These are phyloP conservation scores for Hirtodrosophila alboralis DNA, from an alignment of 2,888 invertebrate genomes.

Conservation along the genomic window DNA sequence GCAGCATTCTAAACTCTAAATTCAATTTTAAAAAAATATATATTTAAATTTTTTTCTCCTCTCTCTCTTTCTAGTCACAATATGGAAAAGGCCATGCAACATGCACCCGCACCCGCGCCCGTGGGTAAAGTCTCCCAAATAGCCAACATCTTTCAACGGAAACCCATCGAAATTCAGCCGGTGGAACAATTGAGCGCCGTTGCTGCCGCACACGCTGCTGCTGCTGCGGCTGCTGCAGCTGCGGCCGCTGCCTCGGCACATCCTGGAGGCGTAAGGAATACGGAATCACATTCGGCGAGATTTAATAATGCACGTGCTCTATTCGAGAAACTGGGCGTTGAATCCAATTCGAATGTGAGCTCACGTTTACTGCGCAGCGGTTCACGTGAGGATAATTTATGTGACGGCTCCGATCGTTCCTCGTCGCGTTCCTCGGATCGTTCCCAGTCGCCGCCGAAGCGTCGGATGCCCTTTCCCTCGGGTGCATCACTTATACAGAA, in stretches of 20 bases:
- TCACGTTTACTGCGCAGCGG: constrained; percentile 82
- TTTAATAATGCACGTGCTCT: constrained; percentile 96
- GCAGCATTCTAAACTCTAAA: no score
- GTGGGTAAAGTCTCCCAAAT: constrained; percentile 95
- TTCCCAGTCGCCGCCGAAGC: constrained; percentile 83
- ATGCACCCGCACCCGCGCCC: constrained; percentile 81
- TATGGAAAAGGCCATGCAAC: constrained; percentile 87
- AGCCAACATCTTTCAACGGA: constrained; percentile 94
- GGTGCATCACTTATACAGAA: constrained; percentile 80
- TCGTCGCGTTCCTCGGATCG: constrained; percentile 83
- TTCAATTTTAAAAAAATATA: no score
- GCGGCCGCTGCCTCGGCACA: constrained; percentile 63
- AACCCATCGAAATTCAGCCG: constrained; percentile 85
- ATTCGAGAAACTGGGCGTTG: constrained; percentile 93
- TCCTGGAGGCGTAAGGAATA: constrained; percentile 88
- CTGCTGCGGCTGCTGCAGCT: constrained; percentile 78
- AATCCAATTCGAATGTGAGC: constrained; percentile 86
- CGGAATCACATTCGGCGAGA: constrained; percentile 94
- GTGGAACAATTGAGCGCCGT: constrained; percentile 82
- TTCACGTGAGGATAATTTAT: constrained; percentile 84
- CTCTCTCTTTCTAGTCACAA: constrained; percentile 47
- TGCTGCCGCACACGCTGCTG: constrained; percentile 81
- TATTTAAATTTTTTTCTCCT: not conserved
- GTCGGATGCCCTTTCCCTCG: constrained; percentile 82
- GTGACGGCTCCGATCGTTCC: constrained; percentile 83